phyloP scores from a whole-genome alignment of 1,140 invertebrate genomes.

The Amphibalanus amphitrite region DNA sequence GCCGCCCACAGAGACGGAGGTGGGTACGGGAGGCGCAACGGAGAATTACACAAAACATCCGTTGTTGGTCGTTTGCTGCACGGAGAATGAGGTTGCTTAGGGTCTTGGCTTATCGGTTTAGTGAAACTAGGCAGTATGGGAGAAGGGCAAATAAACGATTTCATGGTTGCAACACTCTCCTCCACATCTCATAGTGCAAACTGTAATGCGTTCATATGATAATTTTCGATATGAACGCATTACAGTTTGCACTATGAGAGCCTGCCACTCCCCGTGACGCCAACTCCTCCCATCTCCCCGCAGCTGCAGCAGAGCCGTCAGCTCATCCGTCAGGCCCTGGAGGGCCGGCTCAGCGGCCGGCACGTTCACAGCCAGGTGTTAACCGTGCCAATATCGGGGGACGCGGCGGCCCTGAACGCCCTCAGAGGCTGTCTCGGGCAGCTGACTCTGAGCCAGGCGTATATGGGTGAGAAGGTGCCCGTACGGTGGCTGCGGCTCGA shows the following conservation, averaged over 20 bases:
- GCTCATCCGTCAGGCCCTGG: background rate
- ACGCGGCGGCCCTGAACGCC: background rate
- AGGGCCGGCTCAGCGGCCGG: background rate
- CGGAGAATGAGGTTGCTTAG: no score
- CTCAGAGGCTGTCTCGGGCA: background rate
- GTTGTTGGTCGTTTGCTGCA: background rate
- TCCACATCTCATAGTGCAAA: background rate
- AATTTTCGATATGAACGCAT: background rate
- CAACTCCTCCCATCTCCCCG: background rate
- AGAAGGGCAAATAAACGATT: no score
- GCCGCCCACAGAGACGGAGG: background rate
- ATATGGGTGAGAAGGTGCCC: background rate
- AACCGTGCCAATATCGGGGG: background rate
- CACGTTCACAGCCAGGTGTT: background rate
- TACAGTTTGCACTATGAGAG: background rate
- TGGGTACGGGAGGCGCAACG: background rate
- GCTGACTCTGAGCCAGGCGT: background rate
- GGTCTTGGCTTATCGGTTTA: no score
- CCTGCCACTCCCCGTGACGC: background rate
- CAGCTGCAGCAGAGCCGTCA: background rate
- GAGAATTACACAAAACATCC: background rate
- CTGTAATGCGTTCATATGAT: background rate
- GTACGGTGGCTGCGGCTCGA: background rate
- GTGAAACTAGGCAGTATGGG: no score
- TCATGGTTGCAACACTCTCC: no score